phyloP scores from a whole-genome alignment of 2,888 invertebrate genomes.

The Cataglyphis albicans region DNA sequence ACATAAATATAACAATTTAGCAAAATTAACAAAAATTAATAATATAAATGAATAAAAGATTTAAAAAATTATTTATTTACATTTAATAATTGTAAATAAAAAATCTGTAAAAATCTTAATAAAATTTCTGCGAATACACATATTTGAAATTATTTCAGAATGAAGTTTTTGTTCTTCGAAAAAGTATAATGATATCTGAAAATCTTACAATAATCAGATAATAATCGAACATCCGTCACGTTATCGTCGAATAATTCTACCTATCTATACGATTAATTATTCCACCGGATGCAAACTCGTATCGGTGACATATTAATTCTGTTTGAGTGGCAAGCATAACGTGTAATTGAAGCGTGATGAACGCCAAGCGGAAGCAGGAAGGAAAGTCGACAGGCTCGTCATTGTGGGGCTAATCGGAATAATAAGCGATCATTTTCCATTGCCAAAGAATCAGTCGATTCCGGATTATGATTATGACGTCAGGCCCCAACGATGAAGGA shows the following conservation, averaged over 20 bases:
- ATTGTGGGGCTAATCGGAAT: conserved; percentile 66
- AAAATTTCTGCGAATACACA: background rate
- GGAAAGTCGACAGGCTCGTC: conserved; percentile 66
- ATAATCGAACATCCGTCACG: background rate
- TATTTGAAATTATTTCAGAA: background rate
- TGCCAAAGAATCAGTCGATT: conserved; percentile 18
- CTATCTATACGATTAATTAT: conserved; percentile 17
- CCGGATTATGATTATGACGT: conserved; percentile 7
- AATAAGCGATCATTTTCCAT: conserved; percentile 58
- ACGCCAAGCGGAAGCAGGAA: conserved; percentile 66
- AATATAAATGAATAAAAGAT: conserved; percentile 6
- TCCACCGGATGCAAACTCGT: background rate
- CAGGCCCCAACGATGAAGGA: background rate
- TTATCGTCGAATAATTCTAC: conserved; percentile 10
- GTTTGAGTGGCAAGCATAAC: conserved; percentile 11
- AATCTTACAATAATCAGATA: background rate
- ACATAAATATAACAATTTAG: background rate
- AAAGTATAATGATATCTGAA: background rate
- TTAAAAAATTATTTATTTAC: background rate
- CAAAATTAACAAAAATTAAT: background rate
- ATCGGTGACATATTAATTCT: conserved; percentile 31
- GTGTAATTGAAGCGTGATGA: conserved; percentile 37
- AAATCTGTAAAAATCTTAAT: background rate
- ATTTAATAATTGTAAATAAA: background rate
- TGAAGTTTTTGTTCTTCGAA: conserved; percentile 12